phyloP scores from a whole-genome alignment of 2,113 vertebrate species.

The Neotoma lepida region DNA sequence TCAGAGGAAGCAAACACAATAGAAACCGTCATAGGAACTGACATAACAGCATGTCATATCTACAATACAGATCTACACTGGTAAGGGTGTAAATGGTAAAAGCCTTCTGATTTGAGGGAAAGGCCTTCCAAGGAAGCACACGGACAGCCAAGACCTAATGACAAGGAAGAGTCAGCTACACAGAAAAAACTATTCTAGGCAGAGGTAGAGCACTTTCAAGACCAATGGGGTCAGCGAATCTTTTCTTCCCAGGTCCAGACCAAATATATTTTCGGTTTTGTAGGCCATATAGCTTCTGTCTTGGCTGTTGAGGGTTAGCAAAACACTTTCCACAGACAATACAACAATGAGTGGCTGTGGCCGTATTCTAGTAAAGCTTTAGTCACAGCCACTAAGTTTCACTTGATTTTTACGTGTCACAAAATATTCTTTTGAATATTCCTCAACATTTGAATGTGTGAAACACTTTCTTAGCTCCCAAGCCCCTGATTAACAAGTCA shows the following conservation, averaged over 20 bases:
- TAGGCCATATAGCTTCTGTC: not conserved
- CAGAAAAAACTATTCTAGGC: not conserved
- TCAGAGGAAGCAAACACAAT: not conserved
- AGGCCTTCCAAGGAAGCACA: not conserved
- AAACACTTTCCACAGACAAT: not conserved
- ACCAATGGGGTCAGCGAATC: not conserved
- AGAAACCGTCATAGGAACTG: not conserved
- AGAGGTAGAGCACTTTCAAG: not conserved
- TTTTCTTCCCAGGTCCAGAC: not conserved
- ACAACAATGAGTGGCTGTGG: not conserved
- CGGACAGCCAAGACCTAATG: not conserved
- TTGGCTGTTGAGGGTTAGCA: not conserved
- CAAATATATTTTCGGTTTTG: not conserved
- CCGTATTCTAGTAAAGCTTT: slow-evolving; percentile 24
- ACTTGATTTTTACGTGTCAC: not conserved
- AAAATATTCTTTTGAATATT: not conserved
- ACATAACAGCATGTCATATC: not conserved
- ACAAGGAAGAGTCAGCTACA: not conserved
- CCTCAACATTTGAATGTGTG: not conserved
- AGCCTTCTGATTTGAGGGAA: slow-evolving; percentile 5
- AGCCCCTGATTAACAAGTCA: not conserved
- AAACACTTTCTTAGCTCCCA: not conserved
- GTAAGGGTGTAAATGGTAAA: not conserved
- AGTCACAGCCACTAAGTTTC: not conserved
- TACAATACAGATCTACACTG: not conserved